These are phyloP conservation scores for Pandemis heparana DNA, from an alignment of 2,888 invertebrate species.

Conservation along the genomic window DNA sequence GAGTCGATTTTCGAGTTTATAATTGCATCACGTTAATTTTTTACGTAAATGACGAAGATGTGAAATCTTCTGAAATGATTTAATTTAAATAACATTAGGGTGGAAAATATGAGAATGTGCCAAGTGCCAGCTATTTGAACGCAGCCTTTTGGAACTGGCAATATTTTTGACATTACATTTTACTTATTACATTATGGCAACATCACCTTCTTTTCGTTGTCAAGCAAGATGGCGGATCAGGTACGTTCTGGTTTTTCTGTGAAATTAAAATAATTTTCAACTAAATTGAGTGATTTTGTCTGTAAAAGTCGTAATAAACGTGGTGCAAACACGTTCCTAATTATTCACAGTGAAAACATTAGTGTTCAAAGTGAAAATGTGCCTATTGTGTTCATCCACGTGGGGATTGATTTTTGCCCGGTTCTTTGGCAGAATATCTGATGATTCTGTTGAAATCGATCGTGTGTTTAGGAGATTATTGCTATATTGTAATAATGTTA, in stretches of 20 bases:
- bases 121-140: constrained; percentile 2
- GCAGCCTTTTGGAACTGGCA: neutral
- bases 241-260: constrained; percentile 82
- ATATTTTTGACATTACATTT: neutral
- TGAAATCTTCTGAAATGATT: too few relatives aligned
- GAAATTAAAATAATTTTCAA: constrained; percentile 53
- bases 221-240: constrained; percentile 93
- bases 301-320: constrained; percentile 1
- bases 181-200: constrained; percentile 24
- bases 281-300: constrained; percentile 28
- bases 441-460: neutral
- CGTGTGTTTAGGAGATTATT: neutral
- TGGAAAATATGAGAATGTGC: too few relatives aligned
- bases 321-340: constrained; percentile 5
- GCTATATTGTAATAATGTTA: neutral
- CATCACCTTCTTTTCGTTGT: constrained; percentile 80
- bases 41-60: too few relatives aligned
- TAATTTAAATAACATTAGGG: too few relatives aligned
- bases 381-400: constrained; percentile 62
- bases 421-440: constrained; percentile 23
- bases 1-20: too few relatives aligned
- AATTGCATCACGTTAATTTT: too few relatives aligned
- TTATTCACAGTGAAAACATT: constrained; percentile 14
- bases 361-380: constrained; percentile 58
- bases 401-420: constrained; percentile 54